Evolutionary conservation across 2,888 invertebrate species (phyloP).

Genomic region (Hydroisotoma schaefferi): DNA sequence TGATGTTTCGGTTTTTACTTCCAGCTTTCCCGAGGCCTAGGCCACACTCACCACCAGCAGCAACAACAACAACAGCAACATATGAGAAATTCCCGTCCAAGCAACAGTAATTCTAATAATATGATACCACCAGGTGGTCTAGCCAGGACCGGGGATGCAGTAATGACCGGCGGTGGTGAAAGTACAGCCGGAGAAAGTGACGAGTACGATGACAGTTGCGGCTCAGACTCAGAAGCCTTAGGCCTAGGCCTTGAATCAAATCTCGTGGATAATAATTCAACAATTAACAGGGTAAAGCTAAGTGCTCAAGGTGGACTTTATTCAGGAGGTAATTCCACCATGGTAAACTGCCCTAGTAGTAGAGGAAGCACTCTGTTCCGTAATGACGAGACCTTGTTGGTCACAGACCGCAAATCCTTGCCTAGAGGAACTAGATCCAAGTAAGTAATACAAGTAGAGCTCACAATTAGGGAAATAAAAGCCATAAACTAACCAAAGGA

Average conservation of each 20-base stretch:
- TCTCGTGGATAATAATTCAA: slow-evolving; percentile 15
- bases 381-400: slow-evolving; percentile 43
- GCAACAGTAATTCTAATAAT: too few relatives aligned
- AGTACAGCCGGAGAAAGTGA: slow-evolving; percentile 45
- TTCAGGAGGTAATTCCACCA: too few relatives aligned
- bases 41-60: slow-evolving; percentile 5
- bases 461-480: too few relatives aligned
- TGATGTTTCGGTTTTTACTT: background rate
- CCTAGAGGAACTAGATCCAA: slow-evolving; percentile 39
- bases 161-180: slow-evolving; percentile 27
- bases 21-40: slow-evolving; percentile 28
- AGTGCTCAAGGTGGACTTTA: slow-evolving; percentile 17
- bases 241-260: slow-evolving; percentile 18
- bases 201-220: slow-evolving; percentile 50
- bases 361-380: slow-evolving; percentile 1
- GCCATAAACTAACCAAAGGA: too few relatives aligned
- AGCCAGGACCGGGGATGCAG: slow-evolving; percentile 13
- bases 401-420: slow-evolving; percentile 40
- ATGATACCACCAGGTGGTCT: too few relatives aligned
- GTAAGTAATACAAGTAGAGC: slow-evolving; percentile 34
- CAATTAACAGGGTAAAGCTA: background rate
- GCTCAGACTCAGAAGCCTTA: slow-evolving; percentile 44
- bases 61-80: slow-evolving; percentile 15
- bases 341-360: too few relatives aligned
- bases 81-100: slow-evolving; percentile 12